Evolutionary conservation across 2,113 vertebrate species (phyloP), one percentile per base, ranked within the genome.

Genomic region (Scopus umbretta): DNA sequence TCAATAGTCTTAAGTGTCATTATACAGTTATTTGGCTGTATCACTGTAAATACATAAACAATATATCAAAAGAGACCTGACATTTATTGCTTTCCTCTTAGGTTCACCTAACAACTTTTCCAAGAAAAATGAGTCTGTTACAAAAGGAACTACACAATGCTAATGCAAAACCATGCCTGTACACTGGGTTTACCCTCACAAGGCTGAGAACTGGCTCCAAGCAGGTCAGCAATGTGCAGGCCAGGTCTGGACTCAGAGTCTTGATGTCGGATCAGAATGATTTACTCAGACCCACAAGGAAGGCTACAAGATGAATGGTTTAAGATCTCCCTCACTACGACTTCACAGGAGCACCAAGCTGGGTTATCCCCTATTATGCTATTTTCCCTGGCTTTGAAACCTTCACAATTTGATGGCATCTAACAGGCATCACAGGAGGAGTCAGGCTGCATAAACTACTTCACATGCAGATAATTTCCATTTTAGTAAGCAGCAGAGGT

Each of bases 121-220:
- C 11, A 40, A 80, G 74, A 76, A 67, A 72, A 66, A 66, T 7
- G 9, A 56, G 52, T 9, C 42, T 3, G 45, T 66, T 85, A 65
- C 75, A n/a, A 25, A 59, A 40, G 23, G 63, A 25, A 8, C 58
- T 6, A 27, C 40, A 23, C 8, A 13, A 8, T 0, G 10, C 13
- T 10, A 25, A 38, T 3, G 36, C 53, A 49, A 47, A 78, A 1
- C 45, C 80, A 12, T 0, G 18, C 16, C 47, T 5, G 6, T 5
- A 6, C 7, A 0, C 16, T 1, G 50, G 43, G 26, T 19, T 68
- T 29, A 23, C 40, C 76, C 12, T 22, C n/a, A 3, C 18, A 0
- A 12, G 53, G 42, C 45, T 40, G 47, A 40, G 67, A 14, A 18
- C 40, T 6, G n/a, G n/a, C 59, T 63, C 38, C 53, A n/a, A 4